These are phyloP conservation scores for Cantharis nigra DNA, from an alignment of 2,888 invertebrate genomes.

Conservation along the genomic window DNA sequence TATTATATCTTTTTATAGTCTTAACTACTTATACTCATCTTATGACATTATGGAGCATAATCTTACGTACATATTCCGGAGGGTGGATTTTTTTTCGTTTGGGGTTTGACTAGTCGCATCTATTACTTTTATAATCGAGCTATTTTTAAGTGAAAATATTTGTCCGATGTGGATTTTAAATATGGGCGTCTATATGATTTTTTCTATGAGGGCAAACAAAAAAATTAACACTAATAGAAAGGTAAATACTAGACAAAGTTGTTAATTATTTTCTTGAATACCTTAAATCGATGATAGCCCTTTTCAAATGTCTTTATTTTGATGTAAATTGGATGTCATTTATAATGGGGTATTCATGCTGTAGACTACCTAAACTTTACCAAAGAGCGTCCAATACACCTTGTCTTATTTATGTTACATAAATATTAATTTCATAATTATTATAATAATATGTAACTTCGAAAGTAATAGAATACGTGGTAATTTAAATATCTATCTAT, in stretches of 20 bases:
- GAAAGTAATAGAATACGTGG: not conserved
- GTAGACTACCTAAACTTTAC: too few species aligned
- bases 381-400: too few species aligned
- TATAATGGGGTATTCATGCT: too few species aligned
- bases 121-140: not conserved
- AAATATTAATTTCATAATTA: too few species aligned
- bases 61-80: not conserved
- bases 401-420: too few species aligned
- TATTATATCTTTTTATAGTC: not conserved
- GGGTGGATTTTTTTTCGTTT: not conserved
- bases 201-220: not conserved
- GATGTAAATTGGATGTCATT: too few species aligned
- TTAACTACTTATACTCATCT: not conserved
- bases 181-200: not conserved
- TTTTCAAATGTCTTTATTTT: too few species aligned
- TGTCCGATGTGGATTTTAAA: not conserved
- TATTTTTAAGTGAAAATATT: not conserved
- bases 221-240: too few species aligned
- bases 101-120: not conserved
- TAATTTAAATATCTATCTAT: not conserved
- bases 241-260: too few species aligned
- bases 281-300: too few species aligned
- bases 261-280: too few species aligned
- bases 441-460: too few species aligned
- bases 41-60: not conserved